phyloP scores from a whole-genome alignment of 2,113 vertebrate species.

The Microcebus ravelobensis region DNA sequence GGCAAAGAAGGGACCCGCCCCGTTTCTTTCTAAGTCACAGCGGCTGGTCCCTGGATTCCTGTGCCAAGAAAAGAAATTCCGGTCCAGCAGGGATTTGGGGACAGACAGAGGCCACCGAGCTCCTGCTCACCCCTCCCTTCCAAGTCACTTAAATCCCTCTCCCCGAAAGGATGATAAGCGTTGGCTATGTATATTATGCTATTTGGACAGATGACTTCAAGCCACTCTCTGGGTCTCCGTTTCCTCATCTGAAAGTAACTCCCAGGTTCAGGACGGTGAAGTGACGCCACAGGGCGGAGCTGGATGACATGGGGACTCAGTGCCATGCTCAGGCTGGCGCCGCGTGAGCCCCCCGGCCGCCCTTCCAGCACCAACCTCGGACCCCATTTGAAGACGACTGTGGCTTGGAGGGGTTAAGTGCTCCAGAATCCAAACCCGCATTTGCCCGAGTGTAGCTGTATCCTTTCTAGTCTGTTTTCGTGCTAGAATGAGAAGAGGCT shows the following conservation, averaged over 20 bases:
- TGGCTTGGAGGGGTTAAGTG: background rate
- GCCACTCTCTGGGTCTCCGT: background rate
- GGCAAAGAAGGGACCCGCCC: background rate
- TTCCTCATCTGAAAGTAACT: background rate
- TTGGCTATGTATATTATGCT: too few relatives aligned
- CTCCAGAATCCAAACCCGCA: background rate
- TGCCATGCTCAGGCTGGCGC: background rate
- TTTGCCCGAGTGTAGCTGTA: accelerated
- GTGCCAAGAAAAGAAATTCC: background rate
- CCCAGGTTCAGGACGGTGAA: background rate
- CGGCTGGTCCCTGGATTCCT: background rate
- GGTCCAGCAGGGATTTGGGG: background rate
- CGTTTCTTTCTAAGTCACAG: background rate
- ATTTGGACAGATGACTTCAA: background rate
- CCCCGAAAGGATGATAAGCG: background rate
- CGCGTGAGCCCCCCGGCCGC: background rate
- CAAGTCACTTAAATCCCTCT: background rate
- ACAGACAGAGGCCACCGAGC: background rate
- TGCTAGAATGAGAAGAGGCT: background rate
- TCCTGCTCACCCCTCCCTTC: background rate
- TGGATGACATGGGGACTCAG: accelerated
- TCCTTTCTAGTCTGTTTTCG: background rate
- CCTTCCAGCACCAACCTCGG: background rate
- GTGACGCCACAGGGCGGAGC: background rate
- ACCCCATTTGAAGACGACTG: background rate